A percentile compares a stretch with the other conserved stretches of the same genome.
Evolutionary conservation across 2,113 vertebrate species (phyloP).

Genomic region (Anolis sagrei): DNA sequence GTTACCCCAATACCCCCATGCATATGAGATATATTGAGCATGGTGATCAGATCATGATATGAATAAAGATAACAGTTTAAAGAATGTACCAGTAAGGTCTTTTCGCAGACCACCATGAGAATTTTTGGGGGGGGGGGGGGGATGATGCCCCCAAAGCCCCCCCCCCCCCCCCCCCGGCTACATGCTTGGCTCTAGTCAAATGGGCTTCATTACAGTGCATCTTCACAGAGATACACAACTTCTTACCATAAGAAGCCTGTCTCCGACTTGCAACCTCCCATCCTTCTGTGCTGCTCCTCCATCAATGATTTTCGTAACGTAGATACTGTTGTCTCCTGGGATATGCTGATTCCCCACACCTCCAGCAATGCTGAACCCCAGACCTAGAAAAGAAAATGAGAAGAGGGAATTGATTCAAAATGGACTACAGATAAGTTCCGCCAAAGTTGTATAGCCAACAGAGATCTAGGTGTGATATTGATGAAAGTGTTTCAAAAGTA

Average conservation of each 20-base stretch:
- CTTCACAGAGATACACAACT: not conserved
- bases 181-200: not conserved
- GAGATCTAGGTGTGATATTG: not conserved
- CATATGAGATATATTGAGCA: no score
- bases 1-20: no score
- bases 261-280: conserved; percentile 90
- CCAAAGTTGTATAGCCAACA: not conserved
- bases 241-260: conserved; percentile 94
- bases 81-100: no score
- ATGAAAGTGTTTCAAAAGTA: not conserved
- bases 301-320: conserved; percentile 97
- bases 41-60: no score
- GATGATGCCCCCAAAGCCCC: no score
- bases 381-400: conserved; percentile 76
- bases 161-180: no score
- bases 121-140: no score
- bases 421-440: no score
- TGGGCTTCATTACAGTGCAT: not conserved
- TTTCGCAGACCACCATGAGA: no score
- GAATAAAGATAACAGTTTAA: no score
- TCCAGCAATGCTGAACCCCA: conserved; percentile 97
- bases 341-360: conserved; percentile 98
- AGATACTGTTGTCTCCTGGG: conserved; percentile 98
- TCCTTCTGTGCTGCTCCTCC: conserved; percentile 96
- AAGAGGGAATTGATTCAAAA: conserved; percentile 21